Evolutionary conservation across 1,140 invertebrate species (phyloP).

Genomic region (Drosophila micromelanica): DNA sequence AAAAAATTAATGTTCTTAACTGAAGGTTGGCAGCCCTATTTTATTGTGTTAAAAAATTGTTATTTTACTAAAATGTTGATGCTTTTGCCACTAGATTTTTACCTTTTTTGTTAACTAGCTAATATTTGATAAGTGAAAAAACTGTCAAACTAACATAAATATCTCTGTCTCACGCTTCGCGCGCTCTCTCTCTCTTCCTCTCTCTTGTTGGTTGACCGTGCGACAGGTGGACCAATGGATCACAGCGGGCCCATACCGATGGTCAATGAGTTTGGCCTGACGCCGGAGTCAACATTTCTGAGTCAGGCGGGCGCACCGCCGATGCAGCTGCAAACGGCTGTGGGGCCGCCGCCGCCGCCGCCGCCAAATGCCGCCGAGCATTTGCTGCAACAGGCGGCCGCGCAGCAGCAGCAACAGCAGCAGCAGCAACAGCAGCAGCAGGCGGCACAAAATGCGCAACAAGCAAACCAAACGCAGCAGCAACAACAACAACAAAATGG

Average conservation of each 20-base stretch:
- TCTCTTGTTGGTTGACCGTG: neutral
- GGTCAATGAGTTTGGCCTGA: slow-evolving; percentile 87
- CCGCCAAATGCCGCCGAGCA: slow-evolving; percentile 74
- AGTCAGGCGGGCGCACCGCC: slow-evolving; percentile 86
- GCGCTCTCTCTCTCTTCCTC: slow-evolving; percentile 1
- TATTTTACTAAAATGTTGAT: too few species aligned
- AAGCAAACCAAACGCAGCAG: slow-evolving; percentile 70
- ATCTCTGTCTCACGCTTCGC: neutral
- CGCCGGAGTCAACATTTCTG: slow-evolving; percentile 88
- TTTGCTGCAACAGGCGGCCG: slow-evolving; percentile 77
- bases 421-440: slow-evolving; percentile 51
- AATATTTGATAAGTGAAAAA: too few species aligned
- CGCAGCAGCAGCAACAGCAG: slow-evolving; percentile 61
- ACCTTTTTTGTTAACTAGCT: too few species aligned
- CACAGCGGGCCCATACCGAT: slow-evolving; percentile 88
- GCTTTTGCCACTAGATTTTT: too few species aligned
- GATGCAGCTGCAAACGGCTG: slow-evolving; percentile 86
- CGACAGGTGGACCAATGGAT: slow-evolving; percentile 88
- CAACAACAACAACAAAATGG: slow-evolving; percentile 80
- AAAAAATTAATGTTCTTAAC: too few species aligned
- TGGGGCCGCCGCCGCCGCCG: slow-evolving; percentile 85
- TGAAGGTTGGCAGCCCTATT: too few species aligned
- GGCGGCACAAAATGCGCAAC: slow-evolving; percentile 84
- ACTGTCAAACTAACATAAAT: neutral
- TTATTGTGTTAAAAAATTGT: too few species aligned